These are phyloP conservation scores for Atrina japonica DNA, from an alignment of 2,888 invertebrate genomes.

Conservation along the genomic window DNA sequence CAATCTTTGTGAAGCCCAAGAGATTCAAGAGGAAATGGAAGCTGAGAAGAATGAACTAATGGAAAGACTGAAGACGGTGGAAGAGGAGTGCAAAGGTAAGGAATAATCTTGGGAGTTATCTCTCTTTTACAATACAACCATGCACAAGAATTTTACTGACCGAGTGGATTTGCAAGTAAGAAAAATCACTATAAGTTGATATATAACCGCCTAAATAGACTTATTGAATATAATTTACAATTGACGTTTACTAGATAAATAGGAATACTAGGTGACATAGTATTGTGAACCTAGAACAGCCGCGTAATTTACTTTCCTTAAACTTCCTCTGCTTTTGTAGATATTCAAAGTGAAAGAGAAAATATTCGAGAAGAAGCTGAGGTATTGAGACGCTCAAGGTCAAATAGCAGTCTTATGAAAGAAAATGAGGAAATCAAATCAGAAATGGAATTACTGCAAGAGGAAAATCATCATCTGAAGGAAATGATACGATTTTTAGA, in stretches of 20 bases:
- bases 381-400: slow-evolving; percentile 43
- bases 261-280: too few species aligned
- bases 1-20: slow-evolving; percentile 65
- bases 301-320: neutral
- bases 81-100: slow-evolving; percentile 46
- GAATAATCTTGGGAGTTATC: neutral
- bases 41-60: slow-evolving; percentile 52
- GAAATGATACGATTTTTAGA: slow-evolving; percentile 57
- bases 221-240: too few species aligned
- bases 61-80: slow-evolving; percentile 34
- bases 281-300: neutral
- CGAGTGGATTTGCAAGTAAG: too few species aligned
- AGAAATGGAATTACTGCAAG: slow-evolving; percentile 53
- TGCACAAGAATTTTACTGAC: too few species aligned
- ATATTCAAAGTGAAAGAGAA: slow-evolving; percentile 49
- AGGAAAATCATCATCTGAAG: slow-evolving; percentile 46
- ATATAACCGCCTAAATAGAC: too few species aligned
- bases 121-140: too few species aligned
- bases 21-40: slow-evolving; percentile 61
- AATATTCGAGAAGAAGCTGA: slow-evolving; percentile 49
- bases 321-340: slow-evolving; percentile 37
- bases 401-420: slow-evolving; percentile 46
- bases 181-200: too few species aligned
- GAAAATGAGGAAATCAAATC: slow-evolving; percentile 56
- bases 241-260: too few species aligned